These are phyloP conservation scores for Aelia acuminata DNA, from an alignment of 2,888 invertebrate species.

Conservation along the genomic window DNA sequence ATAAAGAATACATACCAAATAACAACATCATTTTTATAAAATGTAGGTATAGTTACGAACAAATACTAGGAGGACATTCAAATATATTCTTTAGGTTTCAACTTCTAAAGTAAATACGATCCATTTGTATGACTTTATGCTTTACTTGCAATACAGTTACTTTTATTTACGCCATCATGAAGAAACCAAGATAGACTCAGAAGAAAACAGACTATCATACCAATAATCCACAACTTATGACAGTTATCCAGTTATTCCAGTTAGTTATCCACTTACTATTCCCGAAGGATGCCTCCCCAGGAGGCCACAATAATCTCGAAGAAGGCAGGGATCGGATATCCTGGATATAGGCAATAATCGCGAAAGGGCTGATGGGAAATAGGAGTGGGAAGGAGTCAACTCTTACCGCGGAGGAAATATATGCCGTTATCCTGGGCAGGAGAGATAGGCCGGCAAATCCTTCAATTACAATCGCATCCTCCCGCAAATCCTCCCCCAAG, in stretches of 20 bases:
- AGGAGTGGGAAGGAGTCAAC: not conserved
- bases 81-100: too few relatives aligned
- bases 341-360: slow-evolving; percentile 37
- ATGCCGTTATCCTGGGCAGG: slow-evolving; percentile 8
- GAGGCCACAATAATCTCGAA: not conserved
- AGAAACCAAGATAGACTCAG: too few relatives aligned
- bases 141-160: too few relatives aligned
- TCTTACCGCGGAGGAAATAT: not conserved
- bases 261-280: not conserved
- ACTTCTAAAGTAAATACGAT: too few relatives aligned
- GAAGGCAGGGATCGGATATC: slow-evolving; percentile 7
- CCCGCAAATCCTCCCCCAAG: not conserved
- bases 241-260: too few relatives aligned
- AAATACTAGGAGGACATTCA: too few relatives aligned
- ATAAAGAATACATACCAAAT: too few relatives aligned
- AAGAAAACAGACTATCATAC: not conserved
- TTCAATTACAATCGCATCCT: slow-evolving; percentile 46
- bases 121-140: too few relatives aligned
- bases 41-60: too few relatives aligned
- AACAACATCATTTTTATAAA: too few relatives aligned
- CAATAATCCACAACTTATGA: not conserved
- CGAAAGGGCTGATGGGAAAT: not conserved
- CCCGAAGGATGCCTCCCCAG: not conserved
- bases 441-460: slow-evolving; percentile 41
- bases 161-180: too few relatives aligned